Conservation (phyloP, 2,888 invertebrate species). For the Tetragonula carbonaria region DNA sequence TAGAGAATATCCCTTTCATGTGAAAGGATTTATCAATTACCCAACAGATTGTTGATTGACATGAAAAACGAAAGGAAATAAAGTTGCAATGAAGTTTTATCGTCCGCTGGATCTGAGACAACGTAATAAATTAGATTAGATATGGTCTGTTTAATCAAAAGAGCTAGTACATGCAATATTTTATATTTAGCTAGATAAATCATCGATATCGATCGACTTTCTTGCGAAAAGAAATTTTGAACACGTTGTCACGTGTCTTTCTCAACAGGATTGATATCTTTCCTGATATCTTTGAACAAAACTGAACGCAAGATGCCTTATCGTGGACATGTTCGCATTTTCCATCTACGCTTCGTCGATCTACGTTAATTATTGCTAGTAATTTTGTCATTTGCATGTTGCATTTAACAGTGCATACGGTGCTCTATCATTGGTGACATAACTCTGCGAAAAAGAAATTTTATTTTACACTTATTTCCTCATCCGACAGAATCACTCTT, state of each 20-base stretch:
- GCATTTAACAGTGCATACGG: neutral
- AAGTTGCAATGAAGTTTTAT: conserved; percentile 21
- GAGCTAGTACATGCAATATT: conserved; percentile 40
- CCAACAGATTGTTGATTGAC: neutral
- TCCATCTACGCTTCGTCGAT: neutral
- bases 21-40: neutral
- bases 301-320: neutral
- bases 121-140: conserved; percentile 55
- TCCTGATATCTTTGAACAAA: conserved; percentile 1
- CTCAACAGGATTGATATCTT: conserved; percentile 3
- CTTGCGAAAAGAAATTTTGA: conserved; percentile 14
- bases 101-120: conserved; percentile 23
- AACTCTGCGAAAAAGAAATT: too few relatives aligned
- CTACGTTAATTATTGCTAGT: neutral
- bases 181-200: conserved; percentile 55
- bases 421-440: neutral
- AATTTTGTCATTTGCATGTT: neutral
- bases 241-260: neutral
- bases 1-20: neutral
- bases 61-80: conserved; percentile 20
- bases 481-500: neutral
- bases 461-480: too few relatives aligned
- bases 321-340: neutral
- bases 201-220: conserved; percentile 4
- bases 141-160: conserved; percentile 57